Base-by-base conservation (phyloP, 2,888 invertebrate genomes). In the Dexiosoma caninum region DNA sequence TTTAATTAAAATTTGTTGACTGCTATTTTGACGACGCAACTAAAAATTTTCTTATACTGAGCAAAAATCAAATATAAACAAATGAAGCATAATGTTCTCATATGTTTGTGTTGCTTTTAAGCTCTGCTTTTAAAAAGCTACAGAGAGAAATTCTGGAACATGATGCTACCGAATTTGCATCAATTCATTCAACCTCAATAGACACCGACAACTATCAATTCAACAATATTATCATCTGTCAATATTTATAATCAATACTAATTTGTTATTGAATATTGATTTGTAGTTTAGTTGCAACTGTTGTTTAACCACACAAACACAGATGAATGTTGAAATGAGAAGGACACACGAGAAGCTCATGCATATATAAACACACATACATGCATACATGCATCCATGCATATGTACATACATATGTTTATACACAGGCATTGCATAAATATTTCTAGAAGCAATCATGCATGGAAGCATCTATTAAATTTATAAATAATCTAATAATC, bases 221-320 rank as follows among this genome's bases (percentile, higher is more conserved):
- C 57, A 66, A 66, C 66, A 71, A 51, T 53, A 27, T 35, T 42
- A 66, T 35, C 44, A 78, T 71, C 59, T 66, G 66, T 66, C 59
- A 66, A 71, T 78, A 37, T 78, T 66, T 60, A 66, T 59, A 35
- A 59, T 66, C 78, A 59, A 51, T 71, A 71, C 71, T 59, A 67
- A 78, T 59, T 71, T 71, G 32, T 71, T 35, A 71, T 78, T 71
- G 71, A 66, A 66, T 71, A 60, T 53, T 72, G 66, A 66, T 57
- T 66, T 64, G 66, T 14, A 21, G 42, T 64, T 55, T 66, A 57
- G 66, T 44, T 59, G 40, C 53, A 42, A 21, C 27, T 53, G 23
- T 4, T 40, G 40, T n/a, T 40, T 0, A 1, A 46, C 19, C 53
- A 55, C 40, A 67, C 4, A 35, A 19, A 53, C 19, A 49, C 32